Percentiles rank a stretch among this genome's conserved stretches.
These are phyloP conservation scores for Drosophila bifasciata DNA, from an alignment of 1,140 invertebrate genomes.

Conservation along the genomic window DNA sequence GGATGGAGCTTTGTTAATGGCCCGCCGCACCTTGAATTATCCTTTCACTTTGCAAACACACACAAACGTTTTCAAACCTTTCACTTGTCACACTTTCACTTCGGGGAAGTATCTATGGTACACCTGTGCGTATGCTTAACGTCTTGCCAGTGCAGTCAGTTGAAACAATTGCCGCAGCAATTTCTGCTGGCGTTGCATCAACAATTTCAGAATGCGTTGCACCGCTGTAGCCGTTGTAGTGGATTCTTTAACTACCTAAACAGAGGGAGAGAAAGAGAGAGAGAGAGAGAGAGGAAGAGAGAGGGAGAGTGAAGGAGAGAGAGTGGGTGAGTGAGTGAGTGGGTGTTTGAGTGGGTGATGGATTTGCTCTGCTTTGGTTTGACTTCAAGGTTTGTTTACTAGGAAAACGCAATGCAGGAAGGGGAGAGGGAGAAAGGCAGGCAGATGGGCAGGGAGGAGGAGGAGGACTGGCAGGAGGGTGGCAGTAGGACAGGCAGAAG, in stretches of 20 bases:
- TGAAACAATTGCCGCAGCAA: constrained; percentile 77
- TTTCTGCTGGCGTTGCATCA: constrained; percentile 83
- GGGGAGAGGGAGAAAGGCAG: too few relatives aligned
- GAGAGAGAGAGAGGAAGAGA: not conserved
- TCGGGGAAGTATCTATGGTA: constrained; percentile 23
- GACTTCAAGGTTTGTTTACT: constrained; percentile 44
- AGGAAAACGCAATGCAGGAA: not conserved
- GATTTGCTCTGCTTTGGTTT: constrained; percentile 17
- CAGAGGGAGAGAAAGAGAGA: not conserved
- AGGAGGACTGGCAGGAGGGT: too few relatives aligned
- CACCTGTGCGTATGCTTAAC: constrained; percentile 60
- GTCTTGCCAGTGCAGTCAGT: constrained; percentile 65
- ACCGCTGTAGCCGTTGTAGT: constrained; percentile 83
- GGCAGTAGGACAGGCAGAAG: too few relatives aligned
- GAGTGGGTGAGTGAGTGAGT: not conserved
- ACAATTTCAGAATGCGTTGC: constrained; percentile 81
- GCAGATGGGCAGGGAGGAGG: too few relatives aligned
- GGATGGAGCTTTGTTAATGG: constrained; percentile 63
- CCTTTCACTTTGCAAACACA: constrained; percentile 5
- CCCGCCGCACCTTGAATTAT: constrained; percentile 34
- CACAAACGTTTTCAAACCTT: constrained; percentile 4
- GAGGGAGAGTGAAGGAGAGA: not conserved
- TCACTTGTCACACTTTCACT: constrained; percentile 9
- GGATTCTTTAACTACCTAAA: constrained; percentile 51
- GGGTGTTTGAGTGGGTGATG: not conserved